Conservation (phyloP, 1,140 invertebrate genomes). For the Fopius arisanus region DNA sequence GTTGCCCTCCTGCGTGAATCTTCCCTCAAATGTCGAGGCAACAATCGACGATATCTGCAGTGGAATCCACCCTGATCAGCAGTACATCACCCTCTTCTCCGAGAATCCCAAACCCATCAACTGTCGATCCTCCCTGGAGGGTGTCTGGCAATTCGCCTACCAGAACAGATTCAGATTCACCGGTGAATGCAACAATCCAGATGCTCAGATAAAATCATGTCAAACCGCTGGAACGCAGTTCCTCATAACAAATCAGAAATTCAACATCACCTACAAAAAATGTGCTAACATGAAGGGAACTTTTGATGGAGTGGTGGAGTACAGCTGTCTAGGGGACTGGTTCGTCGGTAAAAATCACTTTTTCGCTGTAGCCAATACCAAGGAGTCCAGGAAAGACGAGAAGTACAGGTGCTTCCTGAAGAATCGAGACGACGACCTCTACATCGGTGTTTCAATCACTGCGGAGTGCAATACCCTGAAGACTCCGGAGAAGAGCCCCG, state of each 20-base stretch:
- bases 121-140: conserved; percentile 91
- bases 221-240: conserved; percentile 95
- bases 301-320: conserved; percentile 90
- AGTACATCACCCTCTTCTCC: conserved; percentile 86
- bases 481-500: conserved; percentile 91
- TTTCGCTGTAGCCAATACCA: conserved; percentile 93
- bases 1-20: conserved; percentile 77
- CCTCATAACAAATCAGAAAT: conserved; percentile 96
- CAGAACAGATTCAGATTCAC: conserved; percentile 91
- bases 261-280: conserved; percentile 92
- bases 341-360: conserved; percentile 95
- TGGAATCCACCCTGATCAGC: conserved; percentile 77
- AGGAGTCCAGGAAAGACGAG: conserved; percentile 92
- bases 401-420: conserved; percentile 93
- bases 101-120: conserved; percentile 92
- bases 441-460: conserved; percentile 89
- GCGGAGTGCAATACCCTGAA: conserved; percentile 91
- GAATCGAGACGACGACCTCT: conserved; percentile 92
- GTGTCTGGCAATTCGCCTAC: conserved; percentile 95
- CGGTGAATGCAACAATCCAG: conserved; percentile 86
- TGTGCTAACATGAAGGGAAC: conserved; percentile 87
- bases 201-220: conserved; percentile 91
- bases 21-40: conserved; percentile 70
- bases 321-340: conserved; percentile 94
- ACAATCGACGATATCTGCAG: conserved; percentile 80